phyloP scores from a whole-genome alignment of 2,797 vertebrate species.

The Bucorvus abyssinicus region DNA sequence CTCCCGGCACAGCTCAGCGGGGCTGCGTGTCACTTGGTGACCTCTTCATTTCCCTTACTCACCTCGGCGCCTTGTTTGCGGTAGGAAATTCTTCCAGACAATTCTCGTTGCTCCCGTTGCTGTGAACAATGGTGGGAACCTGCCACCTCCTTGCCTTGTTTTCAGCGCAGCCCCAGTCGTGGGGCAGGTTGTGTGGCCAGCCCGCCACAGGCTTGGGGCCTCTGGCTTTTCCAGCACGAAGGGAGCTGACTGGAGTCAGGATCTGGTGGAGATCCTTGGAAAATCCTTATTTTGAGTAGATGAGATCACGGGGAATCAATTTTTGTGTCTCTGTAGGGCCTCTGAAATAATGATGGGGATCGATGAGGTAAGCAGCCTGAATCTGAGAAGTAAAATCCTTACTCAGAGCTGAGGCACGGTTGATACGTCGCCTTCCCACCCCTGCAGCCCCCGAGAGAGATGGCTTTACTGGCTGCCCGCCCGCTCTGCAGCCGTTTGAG shows the following conservation, averaged over 20 bases:
- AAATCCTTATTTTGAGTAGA: neutral
- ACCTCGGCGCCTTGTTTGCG: neutral
- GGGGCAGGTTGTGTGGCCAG: neutral
- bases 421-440: neutral
- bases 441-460: neutral
- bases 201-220: rapidly evolving
- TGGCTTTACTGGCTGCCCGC: neutral
- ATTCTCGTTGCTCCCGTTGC: neutral
- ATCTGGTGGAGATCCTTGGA: neutral
- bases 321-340: neutral
- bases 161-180: rapidly evolving
- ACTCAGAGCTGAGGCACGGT: neutral
- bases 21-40: neutral
- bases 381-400: neutral
- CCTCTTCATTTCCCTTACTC: neutral
- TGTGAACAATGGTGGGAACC: conserved; percentile 44
- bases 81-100: conserved; percentile 22
- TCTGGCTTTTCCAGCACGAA: neutral
- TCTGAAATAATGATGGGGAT: neutral
- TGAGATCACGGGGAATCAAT: neutral
- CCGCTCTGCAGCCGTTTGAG: rapidly evolving
- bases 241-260: neutral
- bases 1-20: no score
- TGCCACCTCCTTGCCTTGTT: neutral
- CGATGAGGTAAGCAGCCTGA: neutral